Evolutionary conservation across 2,888 invertebrate species (phyloP).

Genomic region (Linnaemya vulpina): DNA sequence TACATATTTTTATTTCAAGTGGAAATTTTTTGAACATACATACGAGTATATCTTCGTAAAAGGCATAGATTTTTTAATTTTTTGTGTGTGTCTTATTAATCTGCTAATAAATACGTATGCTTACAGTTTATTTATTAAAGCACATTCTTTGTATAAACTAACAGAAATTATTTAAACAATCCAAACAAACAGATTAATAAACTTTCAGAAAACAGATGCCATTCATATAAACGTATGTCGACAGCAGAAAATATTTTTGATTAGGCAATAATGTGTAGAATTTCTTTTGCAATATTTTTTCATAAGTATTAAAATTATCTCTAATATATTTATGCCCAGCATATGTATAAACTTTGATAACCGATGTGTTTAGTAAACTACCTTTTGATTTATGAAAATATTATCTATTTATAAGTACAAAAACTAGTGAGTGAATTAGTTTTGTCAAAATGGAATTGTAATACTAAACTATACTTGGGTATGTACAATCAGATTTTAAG

Average conservation of each 20-base stretch:
- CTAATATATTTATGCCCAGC: background rate
- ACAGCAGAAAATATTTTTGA: constrained; percentile 9
- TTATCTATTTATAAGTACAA: too few species aligned
- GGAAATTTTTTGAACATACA: constrained; percentile 6
- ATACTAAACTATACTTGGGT: too few species aligned
- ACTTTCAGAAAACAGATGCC: constrained; percentile 16
- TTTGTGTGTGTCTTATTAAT: constrained; percentile 13
- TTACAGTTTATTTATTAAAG: constrained; percentile 6
- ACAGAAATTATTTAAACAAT: background rate
- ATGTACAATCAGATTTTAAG: too few species aligned
- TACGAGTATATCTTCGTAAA: background rate
- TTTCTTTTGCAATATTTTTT: background rate
- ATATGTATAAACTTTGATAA: background rate
- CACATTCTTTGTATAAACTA: background rate
- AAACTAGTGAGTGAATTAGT: too few species aligned
- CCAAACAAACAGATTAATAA: constrained; percentile 6
- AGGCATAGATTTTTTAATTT: background rate
- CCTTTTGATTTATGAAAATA: too few species aligned
- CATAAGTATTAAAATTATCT: background rate
- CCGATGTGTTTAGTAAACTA: background rate
- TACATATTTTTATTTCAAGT: constrained; percentile 3
- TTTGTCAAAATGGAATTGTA: too few species aligned
- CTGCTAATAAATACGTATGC: constrained; percentile 2
- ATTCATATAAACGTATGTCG: background rate
- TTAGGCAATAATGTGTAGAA: background rate